Evolutionary conservation across 1,140 invertebrate genomes (phyloP).

Genomic region (Cylas formicarius): DNA sequence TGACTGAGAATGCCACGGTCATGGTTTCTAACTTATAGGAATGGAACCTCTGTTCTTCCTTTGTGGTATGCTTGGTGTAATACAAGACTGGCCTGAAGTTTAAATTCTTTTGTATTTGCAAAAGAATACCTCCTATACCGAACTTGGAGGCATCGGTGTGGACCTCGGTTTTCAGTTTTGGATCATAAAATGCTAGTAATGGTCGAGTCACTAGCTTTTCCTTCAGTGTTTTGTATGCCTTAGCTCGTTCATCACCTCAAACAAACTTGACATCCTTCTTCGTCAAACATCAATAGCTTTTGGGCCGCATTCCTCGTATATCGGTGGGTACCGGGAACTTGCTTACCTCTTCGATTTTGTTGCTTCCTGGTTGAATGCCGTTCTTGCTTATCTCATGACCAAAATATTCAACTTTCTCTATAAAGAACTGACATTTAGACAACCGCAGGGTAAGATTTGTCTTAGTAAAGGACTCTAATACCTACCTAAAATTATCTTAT

Average conservation of each 20-base stretch:
- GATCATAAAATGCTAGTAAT: neutral
- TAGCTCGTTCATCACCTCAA: constrained; percentile 14
- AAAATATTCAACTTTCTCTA: constrained; percentile 10
- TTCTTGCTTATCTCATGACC: constrained; percentile 19
- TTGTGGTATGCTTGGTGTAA: neutral
- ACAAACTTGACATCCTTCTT: constrained; percentile 18
- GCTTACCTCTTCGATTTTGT: constrained; percentile 24
- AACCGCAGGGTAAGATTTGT: constrained; percentile 13
- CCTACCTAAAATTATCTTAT: constrained; percentile 18
- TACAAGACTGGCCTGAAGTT: neutral
- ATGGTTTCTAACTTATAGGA: constrained; percentile 30
- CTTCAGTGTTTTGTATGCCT: constrained; percentile 2
- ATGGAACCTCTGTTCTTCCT: neutral
- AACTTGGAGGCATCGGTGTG: constrained; percentile 3
- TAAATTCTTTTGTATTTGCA: constrained; percentile 1
- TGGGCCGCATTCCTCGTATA: constrained; percentile 30
- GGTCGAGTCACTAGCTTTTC: neutral
- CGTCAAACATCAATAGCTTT: constrained; percentile 39
- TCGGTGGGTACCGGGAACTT: constrained; percentile 21
- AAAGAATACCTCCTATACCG: constrained; percentile 4
- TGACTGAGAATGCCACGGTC: constrained; percentile 38
- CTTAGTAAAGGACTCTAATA: constrained; percentile 20
- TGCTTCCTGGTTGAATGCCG: constrained; percentile 20
- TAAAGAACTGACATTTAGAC: constrained; percentile 11
- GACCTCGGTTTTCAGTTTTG: constrained; percentile 2